Evolutionary conservation across 2,797 vertebrate species (phyloP).

Genomic region (Fistularia commersonii): DNA sequence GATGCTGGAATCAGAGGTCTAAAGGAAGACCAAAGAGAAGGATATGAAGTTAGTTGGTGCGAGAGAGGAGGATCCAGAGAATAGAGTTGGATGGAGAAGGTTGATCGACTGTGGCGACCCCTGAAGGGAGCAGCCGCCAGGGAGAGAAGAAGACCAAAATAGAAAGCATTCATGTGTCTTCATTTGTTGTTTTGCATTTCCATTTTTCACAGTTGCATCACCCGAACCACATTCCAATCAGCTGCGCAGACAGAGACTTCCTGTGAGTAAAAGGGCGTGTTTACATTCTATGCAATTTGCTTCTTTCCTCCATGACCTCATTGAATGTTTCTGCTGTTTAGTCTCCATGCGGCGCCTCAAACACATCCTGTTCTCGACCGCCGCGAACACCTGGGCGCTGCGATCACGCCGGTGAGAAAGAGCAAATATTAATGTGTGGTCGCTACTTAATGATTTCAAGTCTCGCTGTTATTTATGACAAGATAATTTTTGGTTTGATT

Average conservation of each 20-base stretch:
- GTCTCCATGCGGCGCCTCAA: not conserved
- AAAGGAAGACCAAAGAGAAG: too few species aligned
- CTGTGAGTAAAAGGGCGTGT: conserved; percentile 40
- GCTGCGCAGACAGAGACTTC: conserved; percentile 10
- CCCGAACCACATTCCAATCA: conserved; percentile 10
- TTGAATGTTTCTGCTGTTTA: conserved; percentile 2
- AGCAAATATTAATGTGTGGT: not conserved
- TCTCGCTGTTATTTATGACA: not conserved
- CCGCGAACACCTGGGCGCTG: conserved; percentile 1
- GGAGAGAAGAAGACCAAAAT: too few species aligned
- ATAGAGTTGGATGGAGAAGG: too few species aligned
- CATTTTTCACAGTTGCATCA: conserved; percentile 10
- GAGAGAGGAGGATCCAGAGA: too few species aligned
- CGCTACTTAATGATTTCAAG: not conserved
- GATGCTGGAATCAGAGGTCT: too few species aligned
- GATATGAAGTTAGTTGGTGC: too few species aligned
- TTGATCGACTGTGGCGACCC: too few species aligned
- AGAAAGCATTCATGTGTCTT: not conserved
- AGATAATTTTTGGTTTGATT: not conserved
- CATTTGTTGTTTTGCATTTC: conserved; percentile 1
- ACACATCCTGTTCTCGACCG: not conserved
- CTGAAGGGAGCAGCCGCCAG: too few species aligned
- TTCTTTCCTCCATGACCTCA: not conserved
- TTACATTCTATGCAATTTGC: not conserved
- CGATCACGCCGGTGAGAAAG: conserved; percentile 34